Evolutionary conservation across 2,113 vertebrate genomes (phyloP), one percentile per base, ranked within the genome.

Genomic region (Damaliscus lunatus): DNA sequence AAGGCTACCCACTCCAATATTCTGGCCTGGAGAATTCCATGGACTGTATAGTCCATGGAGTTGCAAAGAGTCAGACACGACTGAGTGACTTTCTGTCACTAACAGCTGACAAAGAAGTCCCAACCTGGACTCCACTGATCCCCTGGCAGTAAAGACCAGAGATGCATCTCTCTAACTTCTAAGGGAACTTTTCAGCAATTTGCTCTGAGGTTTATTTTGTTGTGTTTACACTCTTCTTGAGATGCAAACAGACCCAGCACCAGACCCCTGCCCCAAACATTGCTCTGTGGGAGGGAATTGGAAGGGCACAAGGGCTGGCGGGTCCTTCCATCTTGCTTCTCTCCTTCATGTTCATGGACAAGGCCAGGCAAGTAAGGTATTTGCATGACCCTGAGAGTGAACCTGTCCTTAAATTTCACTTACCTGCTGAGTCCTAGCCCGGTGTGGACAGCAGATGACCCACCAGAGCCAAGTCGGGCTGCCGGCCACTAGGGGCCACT

Each of bases 211-310:
- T 50, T 27, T 48, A 40, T 48, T 64, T 13, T n/a, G 57, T 16
- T 9, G 5, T 27, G 57, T 50, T 31, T 64, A 40, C 40, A 67
- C 25, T 13, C 13, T 92, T 43, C 60, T 15, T n/a, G 27, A 94
- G 21, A 57, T 6, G 1, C 53, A 85, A 13, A 36, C 33, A 40
- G 23, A 67, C 60, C 31, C 5, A 0, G 40, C 7, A 2, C 59
- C 0, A 1, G 13, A 31, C 10, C 36, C 36, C 23, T 0, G 0
- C 8, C 12, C 11, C 46, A 23, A 12, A 74, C 2, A 1, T 0
- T 29, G 50, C 43, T 88, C 33, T 15, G 12, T 16, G 0, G 27
- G 59, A 33, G 21, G 31, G 8, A 36, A 21, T 10, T 1, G 3
- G 23, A 33, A 6, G 16, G 12, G 52, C 23, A 1, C 0, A 0